Conservation (phyloP, 2,113 vertebrate species). For the Coturnix japonica region DNA sequence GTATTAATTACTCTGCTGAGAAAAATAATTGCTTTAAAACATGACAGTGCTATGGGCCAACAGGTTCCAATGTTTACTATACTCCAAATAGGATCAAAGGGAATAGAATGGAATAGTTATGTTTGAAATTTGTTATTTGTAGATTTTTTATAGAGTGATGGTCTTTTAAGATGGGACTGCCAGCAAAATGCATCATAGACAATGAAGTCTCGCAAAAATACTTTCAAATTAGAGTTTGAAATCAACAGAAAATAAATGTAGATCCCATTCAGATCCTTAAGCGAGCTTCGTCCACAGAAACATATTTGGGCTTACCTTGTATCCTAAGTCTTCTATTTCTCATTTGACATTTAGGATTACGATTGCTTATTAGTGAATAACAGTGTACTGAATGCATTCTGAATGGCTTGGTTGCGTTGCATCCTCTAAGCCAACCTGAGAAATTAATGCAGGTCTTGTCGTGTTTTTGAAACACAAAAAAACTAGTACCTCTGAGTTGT, state of each 20-base stretch:
- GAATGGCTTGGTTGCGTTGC: not conserved
- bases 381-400: not conserved
- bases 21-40: not conserved
- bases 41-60: not conserved
- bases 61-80: not conserved
- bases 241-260: not conserved
- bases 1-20: not conserved
- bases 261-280: not conserved
- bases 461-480: not conserved
- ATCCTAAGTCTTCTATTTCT: not conserved
- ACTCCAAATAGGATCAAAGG: slow-evolving; percentile 29
- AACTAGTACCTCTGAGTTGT: not conserved
- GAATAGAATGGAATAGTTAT: not conserved
- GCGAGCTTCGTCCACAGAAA: not conserved
- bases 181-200: not conserved
- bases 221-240: not conserved
- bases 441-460: not conserved
- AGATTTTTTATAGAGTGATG: not conserved
- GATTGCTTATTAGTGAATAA: not conserved
- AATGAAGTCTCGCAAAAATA: not conserved
- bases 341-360: not conserved
- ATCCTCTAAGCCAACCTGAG: not conserved
- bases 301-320: not conserved
- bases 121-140: not conserved
- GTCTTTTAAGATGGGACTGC: not conserved